A percentile compares a stretch with the other conserved stretches of the same genome.
Conservation (phyloP, 2,113 vertebrate species). For the Garra rufa region DNA sequence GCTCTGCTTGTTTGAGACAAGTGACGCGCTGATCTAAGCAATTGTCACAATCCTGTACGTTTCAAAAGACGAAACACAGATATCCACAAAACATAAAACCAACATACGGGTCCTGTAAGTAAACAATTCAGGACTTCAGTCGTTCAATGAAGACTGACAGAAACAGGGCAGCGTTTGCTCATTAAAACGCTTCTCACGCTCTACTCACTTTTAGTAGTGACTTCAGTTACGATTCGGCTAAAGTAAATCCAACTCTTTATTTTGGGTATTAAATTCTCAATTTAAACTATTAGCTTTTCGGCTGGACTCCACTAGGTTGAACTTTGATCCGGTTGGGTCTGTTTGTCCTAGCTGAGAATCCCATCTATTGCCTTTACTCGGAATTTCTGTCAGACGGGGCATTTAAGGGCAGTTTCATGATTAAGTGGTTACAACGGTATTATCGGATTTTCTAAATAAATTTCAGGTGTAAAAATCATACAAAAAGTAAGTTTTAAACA, state of each 20-base stretch:
- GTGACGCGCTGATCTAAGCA: not conserved
- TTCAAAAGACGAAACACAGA: not conserved
- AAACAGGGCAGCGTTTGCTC: not conserved
- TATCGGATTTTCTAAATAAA: not conserved
- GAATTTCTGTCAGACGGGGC: not conserved
- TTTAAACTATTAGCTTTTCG: not conserved
- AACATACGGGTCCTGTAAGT: not conserved
- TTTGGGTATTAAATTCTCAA: not conserved
- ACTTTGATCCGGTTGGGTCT: slow-evolving; percentile 27
- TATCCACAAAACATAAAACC: not conserved
- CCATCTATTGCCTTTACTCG: not conserved
- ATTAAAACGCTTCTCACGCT: slow-evolving; percentile 2
- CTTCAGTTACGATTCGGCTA: not conserved
- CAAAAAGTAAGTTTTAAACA: not conserved
- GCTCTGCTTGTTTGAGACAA: slow-evolving; percentile 50
- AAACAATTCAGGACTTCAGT: not conserved
- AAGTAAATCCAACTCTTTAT: not conserved
- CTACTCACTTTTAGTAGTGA: not conserved
- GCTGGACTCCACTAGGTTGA: slow-evolving; percentile 6
- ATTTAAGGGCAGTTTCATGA: not conserved
- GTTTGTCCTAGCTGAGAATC: slow-evolving; percentile 14
- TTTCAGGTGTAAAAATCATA: not conserved
- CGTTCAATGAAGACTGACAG: not conserved
- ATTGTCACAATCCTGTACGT: not conserved
- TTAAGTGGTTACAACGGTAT: too few species aligned